Conservation (phyloP, 2,797 vertebrate species). For the Melanotaenia nigrans region DNA sequence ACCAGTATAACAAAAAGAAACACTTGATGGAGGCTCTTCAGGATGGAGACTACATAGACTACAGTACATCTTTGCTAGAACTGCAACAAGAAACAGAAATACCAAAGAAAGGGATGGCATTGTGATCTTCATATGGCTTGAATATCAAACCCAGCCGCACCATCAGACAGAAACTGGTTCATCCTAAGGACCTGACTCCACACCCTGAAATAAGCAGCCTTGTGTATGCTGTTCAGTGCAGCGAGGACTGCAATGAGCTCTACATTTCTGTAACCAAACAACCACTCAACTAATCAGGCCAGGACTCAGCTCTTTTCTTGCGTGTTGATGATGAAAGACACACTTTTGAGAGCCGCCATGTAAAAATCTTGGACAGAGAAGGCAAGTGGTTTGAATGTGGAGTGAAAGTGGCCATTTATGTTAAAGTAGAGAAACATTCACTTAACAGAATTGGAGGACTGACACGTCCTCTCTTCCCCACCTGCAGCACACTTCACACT, state of each 20-base stretch:
- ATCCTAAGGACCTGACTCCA: neutral
- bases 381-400: no score
- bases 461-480: no score
- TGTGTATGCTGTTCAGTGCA: neutral
- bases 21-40: neutral
- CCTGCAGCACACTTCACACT: no score
- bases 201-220: neutral
- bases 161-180: neutral
- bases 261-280: no score
- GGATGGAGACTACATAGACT: no score
- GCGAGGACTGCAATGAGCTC: neutral
- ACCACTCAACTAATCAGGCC: neutral
- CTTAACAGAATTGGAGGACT: no score
- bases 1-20: neutral
- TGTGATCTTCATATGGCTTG: neutral
- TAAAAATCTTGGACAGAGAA: no score
- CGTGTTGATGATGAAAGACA: no score
- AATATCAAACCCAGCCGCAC: neutral
- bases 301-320: neutral
- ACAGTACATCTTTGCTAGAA: neutral
- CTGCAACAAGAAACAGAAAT: neutral
- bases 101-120: neutral
- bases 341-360: no score
- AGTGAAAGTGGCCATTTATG: no score
- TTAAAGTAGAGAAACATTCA: no score